Evolutionary conservation across 2,797 vertebrate genomes (phyloP), one percentile per base, ranked within the genome.

Genomic region (Dipus sagitta): DNA sequence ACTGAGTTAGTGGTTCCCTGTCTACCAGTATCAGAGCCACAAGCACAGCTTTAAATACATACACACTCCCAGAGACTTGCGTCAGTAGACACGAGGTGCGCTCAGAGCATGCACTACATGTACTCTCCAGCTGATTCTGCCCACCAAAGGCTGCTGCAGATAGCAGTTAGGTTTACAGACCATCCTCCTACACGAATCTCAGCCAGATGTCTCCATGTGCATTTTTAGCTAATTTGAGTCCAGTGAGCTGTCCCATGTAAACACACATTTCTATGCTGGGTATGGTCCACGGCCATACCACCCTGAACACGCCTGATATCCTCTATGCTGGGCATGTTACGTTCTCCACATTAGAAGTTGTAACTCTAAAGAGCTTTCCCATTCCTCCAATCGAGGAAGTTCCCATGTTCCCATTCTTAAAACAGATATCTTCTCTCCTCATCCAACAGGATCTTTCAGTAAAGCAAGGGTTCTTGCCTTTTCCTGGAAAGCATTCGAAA

Each of bases 401-500:
- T 77, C 64, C 65, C 76, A 20, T 28, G 87, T 8, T 77, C 17
- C 71, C 47, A 7, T 30, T 60, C 34, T 92, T 60, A 18, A 11
- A 75, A 47, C 18, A 65, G 28, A 32, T 23, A 71, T 21, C 83
- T 68, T 85, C 23, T 64, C 1, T 67, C 54, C 11, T 26, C 30
- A 32, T n/a, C 68, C 72, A 76, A 79, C 0, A 72, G 4, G 54
- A 72, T 17, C 58, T 47, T 90, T 74, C n/a, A 32, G 30, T 14
- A 81, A 80, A 52, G n/a, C 52, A 64, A 2, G 38, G n/a, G 32
- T 75, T 10, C 42, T 71, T 84, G 58, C 26, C 30, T 88, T 85
- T 68, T 84, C 38, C 24, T 84, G 52, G 74, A 84, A 88, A 8
- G 32, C 5, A 93, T 68, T 18, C n/a, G 64, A 92, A 95, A 75